These are phyloP conservation scores for Limanda limanda DNA, from an alignment of 2,113 vertebrate species.

Conservation along the genomic window DNA sequence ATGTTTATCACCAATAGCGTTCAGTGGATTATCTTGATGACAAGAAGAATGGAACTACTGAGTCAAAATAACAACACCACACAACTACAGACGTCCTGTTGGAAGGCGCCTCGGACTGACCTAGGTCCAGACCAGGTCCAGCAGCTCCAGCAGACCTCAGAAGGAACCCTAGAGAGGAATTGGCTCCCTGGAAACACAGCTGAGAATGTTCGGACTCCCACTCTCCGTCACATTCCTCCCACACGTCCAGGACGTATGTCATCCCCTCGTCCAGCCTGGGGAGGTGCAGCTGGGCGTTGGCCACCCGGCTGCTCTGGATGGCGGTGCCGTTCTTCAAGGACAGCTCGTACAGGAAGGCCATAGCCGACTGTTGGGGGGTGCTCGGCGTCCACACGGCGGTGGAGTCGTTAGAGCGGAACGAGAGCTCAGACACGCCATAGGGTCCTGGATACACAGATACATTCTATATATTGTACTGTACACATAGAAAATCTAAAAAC, in stretches of 20 bases:
- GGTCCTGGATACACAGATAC: conserved; percentile 51
- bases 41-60: background rate
- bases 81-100: background rate
- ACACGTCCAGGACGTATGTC: conserved; percentile 68
- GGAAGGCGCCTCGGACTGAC: conserved; percentile 34
- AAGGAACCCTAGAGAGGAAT: background rate
- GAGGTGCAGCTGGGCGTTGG: conserved; percentile 42
- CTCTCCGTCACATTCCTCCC: conserved; percentile 66
- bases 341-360: conserved; percentile 63
- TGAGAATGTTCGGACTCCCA: conserved; percentile 26
- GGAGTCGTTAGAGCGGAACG: conserved; percentile 61
- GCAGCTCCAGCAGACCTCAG: background rate
- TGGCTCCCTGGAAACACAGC: conserved; percentile 42
- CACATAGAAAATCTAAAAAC: no score
- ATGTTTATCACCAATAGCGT: no score
- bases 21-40: no score
- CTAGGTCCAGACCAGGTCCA: background rate
- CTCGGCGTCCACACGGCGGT: conserved; percentile 49
- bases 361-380: background rate
- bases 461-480: no score
- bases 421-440: conserved; percentile 60
- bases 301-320: conserved; percentile 33
- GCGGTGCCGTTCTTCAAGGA: conserved; percentile 41
- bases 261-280: conserved; percentile 34
- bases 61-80: background rate